Conservation (phyloP, 2,888 invertebrate genomes). For the Orthonevra nobilis region DNA sequence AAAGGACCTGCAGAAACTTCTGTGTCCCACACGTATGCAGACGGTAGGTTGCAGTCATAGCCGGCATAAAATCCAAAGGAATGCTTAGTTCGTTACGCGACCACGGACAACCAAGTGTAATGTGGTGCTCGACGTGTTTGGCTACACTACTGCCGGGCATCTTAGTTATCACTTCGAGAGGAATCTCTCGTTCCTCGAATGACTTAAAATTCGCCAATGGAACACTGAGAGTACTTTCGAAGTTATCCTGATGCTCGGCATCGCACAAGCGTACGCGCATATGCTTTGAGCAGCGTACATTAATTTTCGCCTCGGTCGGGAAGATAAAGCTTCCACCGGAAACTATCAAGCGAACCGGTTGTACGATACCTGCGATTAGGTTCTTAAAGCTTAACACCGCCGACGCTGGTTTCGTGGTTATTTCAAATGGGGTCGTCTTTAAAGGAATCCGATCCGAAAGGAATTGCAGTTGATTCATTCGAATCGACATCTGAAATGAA, state of each 20-base stretch:
- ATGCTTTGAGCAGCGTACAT: slow-evolving; percentile 79
- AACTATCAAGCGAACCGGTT: slow-evolving; percentile 87
- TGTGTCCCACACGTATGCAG: slow-evolving; percentile 91
- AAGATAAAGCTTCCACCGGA: slow-evolving; percentile 89
- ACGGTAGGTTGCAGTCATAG: slow-evolving; percentile 89
- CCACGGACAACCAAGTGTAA: slow-evolving; percentile 91
- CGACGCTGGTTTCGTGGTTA: slow-evolving; percentile 81
- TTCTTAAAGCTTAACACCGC: slow-evolving; percentile 84
- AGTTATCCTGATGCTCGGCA: slow-evolving; percentile 46
- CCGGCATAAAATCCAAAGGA: slow-evolving; percentile 89
- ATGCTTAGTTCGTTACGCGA: slow-evolving; percentile 87
- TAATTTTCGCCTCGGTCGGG: slow-evolving; percentile 82
- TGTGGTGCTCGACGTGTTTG: slow-evolving; percentile 87
- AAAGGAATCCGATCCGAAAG: slow-evolving; percentile 83
- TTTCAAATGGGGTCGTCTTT: slow-evolving; percentile 78
- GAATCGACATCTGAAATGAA: slow-evolving; percentile 57
- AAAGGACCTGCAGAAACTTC: slow-evolving; percentile 91
- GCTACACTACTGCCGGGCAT: slow-evolving; percentile 87
- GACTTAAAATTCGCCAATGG: slow-evolving; percentile 83
- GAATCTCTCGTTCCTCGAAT: slow-evolving; percentile 84
- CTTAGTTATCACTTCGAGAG: slow-evolving; percentile 86
- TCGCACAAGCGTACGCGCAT: slow-evolving; percentile 77
- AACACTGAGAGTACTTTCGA: slow-evolving; percentile 80
- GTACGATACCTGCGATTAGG: slow-evolving; percentile 90
- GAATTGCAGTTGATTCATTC: slow-evolving; percentile 85